Conservation (phyloP, 2,113 vertebrate genomes). For the Meriones unguiculatus region DNA sequence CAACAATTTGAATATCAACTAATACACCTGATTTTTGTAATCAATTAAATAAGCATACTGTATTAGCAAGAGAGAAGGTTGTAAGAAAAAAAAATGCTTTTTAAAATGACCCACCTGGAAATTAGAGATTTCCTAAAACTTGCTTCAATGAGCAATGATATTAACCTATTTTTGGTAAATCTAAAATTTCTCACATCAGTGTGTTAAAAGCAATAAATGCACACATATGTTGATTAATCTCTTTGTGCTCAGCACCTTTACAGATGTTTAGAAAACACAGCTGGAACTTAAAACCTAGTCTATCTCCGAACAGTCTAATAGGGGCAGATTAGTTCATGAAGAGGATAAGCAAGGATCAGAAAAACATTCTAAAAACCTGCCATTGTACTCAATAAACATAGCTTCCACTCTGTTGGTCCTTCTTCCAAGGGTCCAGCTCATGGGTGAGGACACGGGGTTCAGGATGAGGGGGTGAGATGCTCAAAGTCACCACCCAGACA, state of each 20-base stretch:
- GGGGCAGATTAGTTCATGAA: not conserved
- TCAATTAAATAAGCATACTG: not conserved
- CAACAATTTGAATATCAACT: not conserved
- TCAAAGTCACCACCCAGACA: no score
- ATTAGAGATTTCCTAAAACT: not conserved
- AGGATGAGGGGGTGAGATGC: no score
- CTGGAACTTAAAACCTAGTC: not conserved
- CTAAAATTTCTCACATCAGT: not conserved
- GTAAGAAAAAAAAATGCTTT: not conserved
- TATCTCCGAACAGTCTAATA: not conserved
- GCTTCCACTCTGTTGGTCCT: not conserved
- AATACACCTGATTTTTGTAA: not conserved
- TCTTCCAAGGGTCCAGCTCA: no score
- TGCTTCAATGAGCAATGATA: not conserved
- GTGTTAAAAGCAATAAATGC: not conserved
- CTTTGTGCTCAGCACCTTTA: not conserved
- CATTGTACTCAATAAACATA: not conserved
- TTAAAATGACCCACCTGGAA: not conserved
- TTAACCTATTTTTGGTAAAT: not conserved
- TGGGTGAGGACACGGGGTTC: no score
- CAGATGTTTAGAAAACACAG: not conserved
- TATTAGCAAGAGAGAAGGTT: not conserved
- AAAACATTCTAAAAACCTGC: not conserved
- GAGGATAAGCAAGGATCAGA: not conserved
- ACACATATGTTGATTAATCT: not conserved